Conservation (phyloP, 2,888 invertebrate species). For the Colletes collaris region DNA sequence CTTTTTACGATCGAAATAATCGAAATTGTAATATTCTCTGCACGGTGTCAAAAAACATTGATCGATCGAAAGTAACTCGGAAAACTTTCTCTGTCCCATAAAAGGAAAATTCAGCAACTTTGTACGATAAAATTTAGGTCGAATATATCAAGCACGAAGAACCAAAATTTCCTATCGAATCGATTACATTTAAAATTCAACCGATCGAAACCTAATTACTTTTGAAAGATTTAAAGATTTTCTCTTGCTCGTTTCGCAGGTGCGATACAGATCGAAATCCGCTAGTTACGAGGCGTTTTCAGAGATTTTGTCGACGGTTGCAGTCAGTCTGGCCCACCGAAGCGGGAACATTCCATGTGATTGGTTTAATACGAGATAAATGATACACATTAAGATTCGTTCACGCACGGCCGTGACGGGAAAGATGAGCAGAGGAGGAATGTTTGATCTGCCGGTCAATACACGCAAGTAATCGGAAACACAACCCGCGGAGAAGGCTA, state of each 20-base stretch:
- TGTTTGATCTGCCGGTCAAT: constrained; percentile 57
- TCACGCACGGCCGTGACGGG: constrained; percentile 18
- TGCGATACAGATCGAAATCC: not conserved
- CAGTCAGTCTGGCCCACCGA: constrained; percentile 10
- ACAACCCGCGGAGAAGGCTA: constrained; percentile 71
- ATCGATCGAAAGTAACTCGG: not conserved
- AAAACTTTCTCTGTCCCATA: not conserved
- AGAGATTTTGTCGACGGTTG: constrained; percentile 23
- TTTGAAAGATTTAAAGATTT: not conserved
- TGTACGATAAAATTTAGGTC: not conserved
- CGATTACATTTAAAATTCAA: too few species aligned
- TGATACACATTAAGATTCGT: constrained; percentile 49
- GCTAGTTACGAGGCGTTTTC: not conserved
- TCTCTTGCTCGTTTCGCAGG: not conserved
- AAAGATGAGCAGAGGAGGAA: constrained; percentile 14
- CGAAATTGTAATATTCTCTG: not conserved
- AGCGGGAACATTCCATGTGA: constrained; percentile 38
- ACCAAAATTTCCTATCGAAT: too few species aligned
- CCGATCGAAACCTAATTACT: too few species aligned
- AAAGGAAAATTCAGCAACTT: constrained; percentile 5
- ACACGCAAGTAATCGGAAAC: constrained; percentile 68
- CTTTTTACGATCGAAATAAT: not conserved
- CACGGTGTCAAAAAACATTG: not conserved
- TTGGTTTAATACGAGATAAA: constrained; percentile 46
- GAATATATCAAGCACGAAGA: too few species aligned